Conservation (phyloP, 2,113 vertebrate genomes). For the Oncorhynchus keta region DNA sequence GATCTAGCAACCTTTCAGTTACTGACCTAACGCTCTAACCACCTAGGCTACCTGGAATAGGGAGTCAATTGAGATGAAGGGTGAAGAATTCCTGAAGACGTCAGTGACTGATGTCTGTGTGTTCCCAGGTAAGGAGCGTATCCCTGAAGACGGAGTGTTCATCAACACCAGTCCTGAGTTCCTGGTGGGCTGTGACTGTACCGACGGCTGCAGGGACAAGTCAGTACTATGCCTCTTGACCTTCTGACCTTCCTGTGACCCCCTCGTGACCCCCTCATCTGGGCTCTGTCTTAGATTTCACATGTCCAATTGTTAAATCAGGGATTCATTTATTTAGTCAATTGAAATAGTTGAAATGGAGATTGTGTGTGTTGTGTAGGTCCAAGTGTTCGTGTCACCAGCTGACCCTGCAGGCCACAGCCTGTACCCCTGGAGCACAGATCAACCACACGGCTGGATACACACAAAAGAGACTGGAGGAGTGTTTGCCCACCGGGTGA, state of each 20-base stretch:
- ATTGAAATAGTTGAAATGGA: background rate
- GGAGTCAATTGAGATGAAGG: background rate
- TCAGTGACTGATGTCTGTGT: background rate
- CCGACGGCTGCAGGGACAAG: conserved; percentile 94
- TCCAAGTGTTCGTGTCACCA: conserved; percentile 95
- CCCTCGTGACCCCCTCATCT: background rate
- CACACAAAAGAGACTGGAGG: conserved; percentile 89
- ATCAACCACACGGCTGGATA: conserved; percentile 87
- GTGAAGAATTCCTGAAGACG: background rate
- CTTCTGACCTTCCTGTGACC: background rate
- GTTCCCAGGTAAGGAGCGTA: conserved; percentile 79
- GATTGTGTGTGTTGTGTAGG: conserved; percentile 58
- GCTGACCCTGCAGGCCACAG: conserved; percentile 90
- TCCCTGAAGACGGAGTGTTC: conserved; percentile 90
- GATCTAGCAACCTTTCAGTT: too few species aligned
- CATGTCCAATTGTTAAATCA: too few species aligned
- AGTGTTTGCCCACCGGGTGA: conserved; percentile 95
- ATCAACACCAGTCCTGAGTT: conserved; percentile 93
- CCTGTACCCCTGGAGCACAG: conserved; percentile 88
- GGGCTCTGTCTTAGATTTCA: background rate
- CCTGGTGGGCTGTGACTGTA: conserved; percentile 95
- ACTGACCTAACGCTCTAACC: too few species aligned
- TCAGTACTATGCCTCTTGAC: conserved; percentile 64
- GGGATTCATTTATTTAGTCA: too few species aligned
- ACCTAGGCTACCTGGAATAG: too few species aligned